Evolutionary conservation across 2,797 vertebrate species (phyloP), one percentile per base, ranked within the genome.

Genomic region (Aselliscus stoliczkanus): DNA sequence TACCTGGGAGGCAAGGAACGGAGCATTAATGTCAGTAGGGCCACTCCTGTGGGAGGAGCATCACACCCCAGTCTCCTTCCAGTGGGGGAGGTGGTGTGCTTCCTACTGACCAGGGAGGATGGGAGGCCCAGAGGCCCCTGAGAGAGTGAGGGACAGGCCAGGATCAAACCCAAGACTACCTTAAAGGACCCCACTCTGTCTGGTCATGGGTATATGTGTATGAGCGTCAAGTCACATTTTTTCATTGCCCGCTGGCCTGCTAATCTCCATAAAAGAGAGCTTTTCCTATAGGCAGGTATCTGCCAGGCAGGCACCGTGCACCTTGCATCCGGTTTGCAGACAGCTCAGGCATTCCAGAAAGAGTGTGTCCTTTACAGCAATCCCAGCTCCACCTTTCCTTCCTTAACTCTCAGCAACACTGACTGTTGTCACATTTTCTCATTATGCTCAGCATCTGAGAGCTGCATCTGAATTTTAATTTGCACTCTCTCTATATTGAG

Each of bases 391-490:
- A 1, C 42, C 60, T 44, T 62, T 50, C 17, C 67, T 27, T 47
- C 79, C 15, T 39, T 0, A 21, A n/a, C 47, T 17, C 76, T 76
- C 73, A 4, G 72, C 1, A 4, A n/a, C 54, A 18, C 34, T 0
- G 4, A 77, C 39, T 37, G 47, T n/a, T 12, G 23, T 67, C 25
- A 8, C 20, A 1, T 77, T 76, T 81, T 64, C 81, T 88, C 39
- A n/a, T 80, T 67, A 29, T 15, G 80, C 37, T 82, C 52, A 17
- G 27, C 3, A 1, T 21, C 90, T 47, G 88, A 52, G 52, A 73
- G 58, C 82, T 70, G 44, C 67, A 50, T 54, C 47, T 69, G 90
- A 60, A 65, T 88, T 93, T 88, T 67, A 90, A 95, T 93, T 64
- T 23, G 5, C 82, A 67, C 29, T 88, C 25, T 80, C 14, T 4